Conservation (phyloP, 1,140 invertebrate species). For the Polypedilum pembai region DNA sequence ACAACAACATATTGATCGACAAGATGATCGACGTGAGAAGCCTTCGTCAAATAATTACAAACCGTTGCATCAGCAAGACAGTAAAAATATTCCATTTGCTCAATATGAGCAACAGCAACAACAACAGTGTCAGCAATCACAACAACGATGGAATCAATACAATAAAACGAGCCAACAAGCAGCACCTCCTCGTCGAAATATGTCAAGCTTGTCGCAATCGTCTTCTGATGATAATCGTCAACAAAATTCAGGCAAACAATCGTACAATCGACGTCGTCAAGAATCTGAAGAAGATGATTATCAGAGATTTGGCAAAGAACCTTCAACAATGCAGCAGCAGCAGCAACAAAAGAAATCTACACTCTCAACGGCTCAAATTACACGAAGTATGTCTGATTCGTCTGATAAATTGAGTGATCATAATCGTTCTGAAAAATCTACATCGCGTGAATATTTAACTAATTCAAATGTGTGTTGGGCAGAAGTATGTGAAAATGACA, state of each 20-base stretch:
- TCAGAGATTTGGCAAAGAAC: constrained; percentile 30
- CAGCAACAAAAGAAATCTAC: neutral
- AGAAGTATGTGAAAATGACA: neutral
- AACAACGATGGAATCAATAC: constrained; percentile 30
- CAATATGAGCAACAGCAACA: constrained; percentile 45
- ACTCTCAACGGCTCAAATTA: constrained; percentile 21
- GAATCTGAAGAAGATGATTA: constrained; percentile 36
- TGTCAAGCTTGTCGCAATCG: neutral
- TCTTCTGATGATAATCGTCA: constrained; percentile 29
- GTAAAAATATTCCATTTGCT: constrained; percentile 41
- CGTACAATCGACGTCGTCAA: constrained; percentile 31
- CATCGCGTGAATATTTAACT: constrained; percentile 35
- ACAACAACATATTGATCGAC: constrained; percentile 47
- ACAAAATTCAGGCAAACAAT: constrained; percentile 27
- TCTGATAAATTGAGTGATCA: constrained; percentile 20
- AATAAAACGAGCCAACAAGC: constrained; percentile 1
- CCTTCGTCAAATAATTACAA: constrained; percentile 34
- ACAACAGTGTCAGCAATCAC: constrained; percentile 25
- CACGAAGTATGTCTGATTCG: constrained; percentile 42
- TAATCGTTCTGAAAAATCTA: constrained; percentile 41
- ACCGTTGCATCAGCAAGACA: constrained; percentile 30
- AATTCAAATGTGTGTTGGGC: constrained; percentile 20
- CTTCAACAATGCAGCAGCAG: neutral
- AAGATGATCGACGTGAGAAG: constrained; percentile 41
- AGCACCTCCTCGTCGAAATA: neutral